phyloP scores from a whole-genome alignment of 2,113 vertebrate species.

The Pseudopipra pipra region DNA sequence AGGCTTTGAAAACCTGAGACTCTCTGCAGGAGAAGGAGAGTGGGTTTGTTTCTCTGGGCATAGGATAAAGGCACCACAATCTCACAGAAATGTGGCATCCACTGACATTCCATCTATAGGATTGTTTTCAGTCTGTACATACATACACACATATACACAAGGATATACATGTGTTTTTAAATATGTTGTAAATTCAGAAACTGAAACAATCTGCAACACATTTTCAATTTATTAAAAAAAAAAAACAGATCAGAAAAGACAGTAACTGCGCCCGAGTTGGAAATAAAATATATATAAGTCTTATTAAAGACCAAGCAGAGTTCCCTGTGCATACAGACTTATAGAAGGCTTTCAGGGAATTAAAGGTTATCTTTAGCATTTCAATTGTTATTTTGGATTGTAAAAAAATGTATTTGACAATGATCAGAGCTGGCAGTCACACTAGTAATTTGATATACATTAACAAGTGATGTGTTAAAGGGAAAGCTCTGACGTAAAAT shows the following conservation, averaged over 20 bases:
- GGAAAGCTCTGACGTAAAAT: neutral
- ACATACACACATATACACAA: neutral
- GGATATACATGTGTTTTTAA: neutral
- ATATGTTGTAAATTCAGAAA: neutral
- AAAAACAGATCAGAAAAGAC: neutral
- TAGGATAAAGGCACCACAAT: neutral
- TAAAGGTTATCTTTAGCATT: neutral
- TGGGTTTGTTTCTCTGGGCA: neutral
- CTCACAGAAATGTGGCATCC: neutral
- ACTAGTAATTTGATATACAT: neutral
- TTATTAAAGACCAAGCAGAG: neutral
- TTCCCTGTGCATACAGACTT: neutral
- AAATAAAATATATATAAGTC: neutral
- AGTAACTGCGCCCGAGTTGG: neutral
- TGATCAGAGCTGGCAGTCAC: neutral
- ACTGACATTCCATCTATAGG: neutral
- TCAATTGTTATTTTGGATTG: neutral
- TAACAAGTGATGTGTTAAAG: neutral
- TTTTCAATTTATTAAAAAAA: neutral
- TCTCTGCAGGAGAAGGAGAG: neutral
- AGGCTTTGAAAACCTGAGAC: neutral
- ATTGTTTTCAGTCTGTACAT: neutral
- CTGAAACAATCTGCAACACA: neutral
- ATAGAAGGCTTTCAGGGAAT: neutral
- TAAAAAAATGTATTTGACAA: neutral